Base-by-base conservation (phyloP, 2,888 invertebrate species). In the Incurvaria masculella region DNA sequence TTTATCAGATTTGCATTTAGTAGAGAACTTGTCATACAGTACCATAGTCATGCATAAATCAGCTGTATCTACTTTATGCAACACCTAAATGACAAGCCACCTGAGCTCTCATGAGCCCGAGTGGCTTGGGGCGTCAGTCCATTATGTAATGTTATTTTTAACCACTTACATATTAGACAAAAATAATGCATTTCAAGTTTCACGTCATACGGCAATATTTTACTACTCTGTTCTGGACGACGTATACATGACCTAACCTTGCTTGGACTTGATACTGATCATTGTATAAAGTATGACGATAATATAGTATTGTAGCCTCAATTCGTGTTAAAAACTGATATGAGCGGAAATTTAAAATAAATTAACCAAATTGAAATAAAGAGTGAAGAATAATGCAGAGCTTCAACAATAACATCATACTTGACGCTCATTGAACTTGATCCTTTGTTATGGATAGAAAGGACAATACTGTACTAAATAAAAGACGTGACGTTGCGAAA, bases 11-110 rank as follows among this genome's bases (percentile, higher is more conserved):
- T 45, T 55, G 14, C 44, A 52, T 41, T 27, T 45, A 40, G 33
- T 38, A 20, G 33, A 52, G 5, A 46, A 47, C 2, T 21, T 55
- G 17, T 50, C 55, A 2, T 47, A 50, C 6, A 54, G 38, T 23
- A 51, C 54, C 2, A 55, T 54, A 8, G 21, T 49, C 20, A 40
- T 55, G 20, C 52, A 54, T 40, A 56, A 55, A 45, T 56, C 56
- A n/a, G n/a, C 47, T 5, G 50, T 55, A 2, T 47, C 56, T 6
- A 53, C 53, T 1, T 47, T 55, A 10, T 51, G 50, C 46, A 47
- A 53, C 14, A 21, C 51, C 11, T 44, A 52, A 11, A 2, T 1
- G 8, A 23, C 43, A n/a, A n/a, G 27, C 44, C 21, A 4, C 16
- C 20, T 56, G 8, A 56, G 54, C 45, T 53, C 53, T 11, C 52